Percentiles rank a stretch among this genome's conserved stretches.
phyloP scores from a whole-genome alignment of 2,888 invertebrate species.

The Pollenia angustigena region DNA sequence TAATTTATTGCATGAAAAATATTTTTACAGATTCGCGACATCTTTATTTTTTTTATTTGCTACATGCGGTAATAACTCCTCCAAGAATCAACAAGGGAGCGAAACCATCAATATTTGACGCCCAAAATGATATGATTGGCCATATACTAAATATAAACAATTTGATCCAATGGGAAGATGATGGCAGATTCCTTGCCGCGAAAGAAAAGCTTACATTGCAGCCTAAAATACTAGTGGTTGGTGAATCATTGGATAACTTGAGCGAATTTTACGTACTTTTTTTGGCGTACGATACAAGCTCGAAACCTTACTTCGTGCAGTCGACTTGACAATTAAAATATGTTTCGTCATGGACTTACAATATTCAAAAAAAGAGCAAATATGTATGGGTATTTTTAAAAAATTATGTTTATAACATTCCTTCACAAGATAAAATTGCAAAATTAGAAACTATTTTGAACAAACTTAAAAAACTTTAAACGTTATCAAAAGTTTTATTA shows the following conservation, averaged over 20 bases:
- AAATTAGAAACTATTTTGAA: constrained; percentile 41
- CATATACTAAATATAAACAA: constrained; percentile 48
- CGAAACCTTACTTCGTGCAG: constrained; percentile 29
- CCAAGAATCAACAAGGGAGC: constrained; percentile 26
- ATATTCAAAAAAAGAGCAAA: constrained; percentile 45
- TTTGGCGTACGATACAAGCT: constrained; percentile 30
- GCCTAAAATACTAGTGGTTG: constrained; percentile 47
- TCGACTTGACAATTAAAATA: constrained; percentile 38
- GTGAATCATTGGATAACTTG: constrained; percentile 39
- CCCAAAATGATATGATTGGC: constrained; percentile 51
- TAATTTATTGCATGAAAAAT: constrained; percentile 39
- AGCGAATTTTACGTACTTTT: constrained; percentile 41
- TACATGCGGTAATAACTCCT: constrained; percentile 47
- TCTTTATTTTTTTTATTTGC: constrained; percentile 44
- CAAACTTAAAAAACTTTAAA: constrained; percentile 48
- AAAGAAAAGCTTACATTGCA: constrained; percentile 42
- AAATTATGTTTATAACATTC: constrained; percentile 43
- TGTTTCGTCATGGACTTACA: constrained; percentile 40
- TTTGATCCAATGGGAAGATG: constrained; percentile 35
- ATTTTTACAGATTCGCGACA: constrained; percentile 42
- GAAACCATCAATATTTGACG: neutral
- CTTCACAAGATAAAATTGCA: constrained; percentile 35
- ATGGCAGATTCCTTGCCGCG: constrained; percentile 12
- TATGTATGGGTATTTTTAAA: constrained; percentile 53
- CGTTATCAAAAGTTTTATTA: constrained; percentile 29